Percentiles rank a stretch among this genome's conserved stretches.
Evolutionary conservation across 1,140 invertebrate species (phyloP).

Genomic region (Trichoplusia ni): DNA sequence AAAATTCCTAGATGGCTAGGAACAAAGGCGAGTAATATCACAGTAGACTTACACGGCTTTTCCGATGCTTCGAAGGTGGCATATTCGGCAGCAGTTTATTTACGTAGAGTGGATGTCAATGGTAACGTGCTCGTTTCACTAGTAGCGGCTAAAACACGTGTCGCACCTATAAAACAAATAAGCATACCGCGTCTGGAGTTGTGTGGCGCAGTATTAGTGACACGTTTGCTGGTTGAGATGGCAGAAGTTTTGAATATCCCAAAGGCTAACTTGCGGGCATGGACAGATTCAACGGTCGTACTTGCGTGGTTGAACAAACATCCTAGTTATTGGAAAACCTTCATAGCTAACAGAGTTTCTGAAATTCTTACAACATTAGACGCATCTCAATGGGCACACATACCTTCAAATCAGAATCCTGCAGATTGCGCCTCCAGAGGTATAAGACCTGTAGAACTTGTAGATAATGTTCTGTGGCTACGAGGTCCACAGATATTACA

Average conservation of each 20-base stretch:
- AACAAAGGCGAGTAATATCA: neutral
- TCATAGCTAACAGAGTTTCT: neutral
- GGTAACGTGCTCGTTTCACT: conserved; percentile 10
- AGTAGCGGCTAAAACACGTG: conserved; percentile 43
- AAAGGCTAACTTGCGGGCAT: neutral
- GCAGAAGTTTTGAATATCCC: neutral
- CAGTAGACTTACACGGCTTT: conserved; percentile 36
- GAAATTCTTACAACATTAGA: conserved; percentile 13
- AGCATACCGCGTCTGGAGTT: conserved; percentile 36
- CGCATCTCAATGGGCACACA: conserved; percentile 4
- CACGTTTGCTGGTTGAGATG: neutral
- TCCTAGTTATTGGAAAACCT: conserved; percentile 8
- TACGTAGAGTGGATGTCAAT: neutral
- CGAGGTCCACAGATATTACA: neutral
- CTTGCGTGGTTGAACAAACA: conserved; percentile 9
- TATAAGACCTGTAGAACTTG: neutral
- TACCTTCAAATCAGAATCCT: neutral
- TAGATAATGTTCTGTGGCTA: neutral
- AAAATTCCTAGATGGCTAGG: conserved; percentile 20
- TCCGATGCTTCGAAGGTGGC: conserved; percentile 32
- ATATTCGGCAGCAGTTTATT: conserved; percentile 34
- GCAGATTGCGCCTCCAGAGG: conserved; percentile 13
- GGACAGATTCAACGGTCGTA: conserved; percentile 18
- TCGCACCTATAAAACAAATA: conserved; percentile 46
- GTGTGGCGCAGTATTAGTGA: conserved; percentile 43